Conservation (phyloP, 2,888 invertebrate genomes). For the Mongoloraphidia duomilia region DNA sequence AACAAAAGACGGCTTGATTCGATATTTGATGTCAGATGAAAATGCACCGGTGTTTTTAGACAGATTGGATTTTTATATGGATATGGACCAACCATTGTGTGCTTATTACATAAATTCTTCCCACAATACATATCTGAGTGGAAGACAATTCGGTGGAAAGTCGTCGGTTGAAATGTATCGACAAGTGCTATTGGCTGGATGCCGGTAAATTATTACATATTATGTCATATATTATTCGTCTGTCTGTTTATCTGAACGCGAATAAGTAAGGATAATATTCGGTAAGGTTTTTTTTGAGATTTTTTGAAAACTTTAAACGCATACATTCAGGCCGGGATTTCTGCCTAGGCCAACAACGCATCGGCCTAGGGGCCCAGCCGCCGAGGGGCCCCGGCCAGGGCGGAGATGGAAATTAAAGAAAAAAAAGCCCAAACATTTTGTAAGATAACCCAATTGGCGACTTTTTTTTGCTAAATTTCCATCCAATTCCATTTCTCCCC, state of each 20-base stretch:
- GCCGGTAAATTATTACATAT: constrained; percentile 59
- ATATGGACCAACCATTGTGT: constrained; percentile 96
- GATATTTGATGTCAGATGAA: constrained; percentile 99
- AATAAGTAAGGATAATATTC: too few relatives aligned
- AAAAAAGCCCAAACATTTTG: too few relatives aligned
- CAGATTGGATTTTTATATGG: constrained; percentile 92
- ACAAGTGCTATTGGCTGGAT: constrained; percentile 91
- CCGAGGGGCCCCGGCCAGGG: too few relatives aligned
- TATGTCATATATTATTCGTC: neutral
- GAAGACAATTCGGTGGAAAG: constrained; percentile 95
- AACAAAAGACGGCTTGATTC: constrained; percentile 90
- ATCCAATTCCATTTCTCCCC: too few relatives aligned
- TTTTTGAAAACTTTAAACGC: too few relatives aligned
- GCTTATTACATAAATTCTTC: constrained; percentile 99
- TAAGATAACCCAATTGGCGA: too few relatives aligned
- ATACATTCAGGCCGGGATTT: too few relatives aligned
- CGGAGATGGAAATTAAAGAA: too few relatives aligned
- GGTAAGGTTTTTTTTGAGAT: too few relatives aligned
- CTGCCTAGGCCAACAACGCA: too few relatives aligned
- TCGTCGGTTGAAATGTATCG: constrained; percentile 99
- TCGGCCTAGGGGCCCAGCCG: too few relatives aligned
- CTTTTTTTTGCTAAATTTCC: too few relatives aligned
- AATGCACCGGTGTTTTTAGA: constrained; percentile 99
- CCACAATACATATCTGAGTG: constrained; percentile 88
- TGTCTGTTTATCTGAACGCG: neutral